Evolutionary conservation across 2,113 vertebrate species (phyloP).

Genomic region (Salvelinus namaycush): DNA sequence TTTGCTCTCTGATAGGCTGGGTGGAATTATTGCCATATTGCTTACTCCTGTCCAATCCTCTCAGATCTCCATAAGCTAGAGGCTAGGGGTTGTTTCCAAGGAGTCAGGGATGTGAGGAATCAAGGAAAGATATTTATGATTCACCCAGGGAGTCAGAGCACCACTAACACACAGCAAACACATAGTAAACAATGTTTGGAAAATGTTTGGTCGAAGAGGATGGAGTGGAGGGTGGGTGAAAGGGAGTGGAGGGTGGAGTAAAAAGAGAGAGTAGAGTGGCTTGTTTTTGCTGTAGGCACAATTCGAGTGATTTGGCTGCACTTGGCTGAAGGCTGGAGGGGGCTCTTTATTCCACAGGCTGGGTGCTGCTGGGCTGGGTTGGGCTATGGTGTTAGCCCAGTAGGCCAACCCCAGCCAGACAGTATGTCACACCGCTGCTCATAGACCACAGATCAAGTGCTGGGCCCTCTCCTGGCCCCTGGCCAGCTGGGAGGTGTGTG

Average conservation of each 20-base stretch:
- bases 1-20: too few species aligned
- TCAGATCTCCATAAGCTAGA: too few species aligned
- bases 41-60: too few species aligned
- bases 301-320: conserved; percentile 64
- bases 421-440: conserved; percentile 55
- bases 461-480: conserved; percentile 65
- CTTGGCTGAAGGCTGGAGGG: conserved; percentile 41
- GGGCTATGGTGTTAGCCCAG: conserved; percentile 25
- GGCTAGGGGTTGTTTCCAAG: too few species aligned
- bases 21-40: too few species aligned
- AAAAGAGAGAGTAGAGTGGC: conserved; percentile 21
- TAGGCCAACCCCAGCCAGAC: conserved; percentile 40
- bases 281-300: conserved; percentile 40
- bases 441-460: conserved; percentile 81
- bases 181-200: not conserved
- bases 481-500: conserved; percentile 37
- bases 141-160: not conserved
- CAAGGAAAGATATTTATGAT: too few species aligned
- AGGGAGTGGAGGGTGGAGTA: not conserved
- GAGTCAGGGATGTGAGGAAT: too few species aligned
- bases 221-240: too few species aligned
- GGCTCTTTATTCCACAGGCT: conserved; percentile 36
- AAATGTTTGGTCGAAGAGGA: too few species aligned
- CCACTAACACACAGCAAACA: not conserved
- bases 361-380: conserved; percentile 12